Percentiles rank a stretch among this genome's conserved stretches.
These are phyloP conservation scores for Lophura nycthemera DNA, from an alignment of 2,113 vertebrate species.

Conservation along the genomic window DNA sequence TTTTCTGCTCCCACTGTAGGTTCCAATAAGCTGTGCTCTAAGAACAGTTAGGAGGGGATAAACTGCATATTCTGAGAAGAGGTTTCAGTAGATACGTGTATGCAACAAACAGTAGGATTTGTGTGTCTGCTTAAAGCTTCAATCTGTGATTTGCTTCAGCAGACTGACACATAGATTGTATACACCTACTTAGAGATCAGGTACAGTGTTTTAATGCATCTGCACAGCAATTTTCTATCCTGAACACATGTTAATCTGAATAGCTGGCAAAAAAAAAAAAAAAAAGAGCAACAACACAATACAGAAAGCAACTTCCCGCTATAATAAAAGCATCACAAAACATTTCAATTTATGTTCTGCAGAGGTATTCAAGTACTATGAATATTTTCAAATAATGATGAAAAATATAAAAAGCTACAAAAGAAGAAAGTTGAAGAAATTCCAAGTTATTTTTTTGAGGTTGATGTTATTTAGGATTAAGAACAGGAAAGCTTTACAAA, in stretches of 20 bases:
- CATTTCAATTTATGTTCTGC: background rate
- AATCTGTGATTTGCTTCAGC: background rate
- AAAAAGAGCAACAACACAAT: background rate
- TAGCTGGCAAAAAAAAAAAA: background rate
- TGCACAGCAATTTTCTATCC: background rate
- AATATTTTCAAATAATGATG: background rate
- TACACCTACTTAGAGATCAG: background rate
- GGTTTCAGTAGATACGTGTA: background rate
- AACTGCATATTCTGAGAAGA: background rate
- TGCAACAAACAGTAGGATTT: background rate
- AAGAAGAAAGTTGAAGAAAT: background rate
- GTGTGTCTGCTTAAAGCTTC: background rate
- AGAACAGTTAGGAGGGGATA: background rate
- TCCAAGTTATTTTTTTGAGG: background rate
- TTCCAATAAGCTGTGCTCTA: background rate
- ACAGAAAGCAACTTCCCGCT: background rate
- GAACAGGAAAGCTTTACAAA: background rate
- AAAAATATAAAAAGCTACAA: background rate
- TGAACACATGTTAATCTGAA: background rate
- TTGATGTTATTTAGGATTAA: background rate
- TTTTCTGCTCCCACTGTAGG: background rate
- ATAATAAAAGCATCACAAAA: background rate
- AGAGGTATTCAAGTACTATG: background rate
- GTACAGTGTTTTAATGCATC: background rate
- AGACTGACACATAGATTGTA: background rate